Conservation (phyloP, 2,113 vertebrate genomes). For the Coptodon rendalli region DNA sequence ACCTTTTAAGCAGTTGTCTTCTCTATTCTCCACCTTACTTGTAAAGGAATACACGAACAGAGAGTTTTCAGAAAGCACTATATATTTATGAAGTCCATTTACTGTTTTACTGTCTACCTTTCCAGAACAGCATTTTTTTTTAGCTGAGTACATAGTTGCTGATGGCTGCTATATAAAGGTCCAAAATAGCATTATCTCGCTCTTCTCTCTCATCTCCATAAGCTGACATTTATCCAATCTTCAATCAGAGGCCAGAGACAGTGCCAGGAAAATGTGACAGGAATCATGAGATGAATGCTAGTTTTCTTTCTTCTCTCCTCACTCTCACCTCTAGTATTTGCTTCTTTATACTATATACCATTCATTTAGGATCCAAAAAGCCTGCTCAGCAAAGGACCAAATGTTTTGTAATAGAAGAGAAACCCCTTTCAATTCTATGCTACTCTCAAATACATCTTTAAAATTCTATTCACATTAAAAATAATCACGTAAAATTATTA, state of each 20-base stretch:
- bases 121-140: neutral
- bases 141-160: neutral
- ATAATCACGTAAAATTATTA: neutral
- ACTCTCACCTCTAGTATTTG: neutral
- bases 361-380: neutral
- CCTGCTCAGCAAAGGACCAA: neutral
- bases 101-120: neutral
- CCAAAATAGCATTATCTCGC: neutral
- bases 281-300: constrained; percentile 55
- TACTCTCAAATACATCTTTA: neutral
- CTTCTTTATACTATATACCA: neutral
- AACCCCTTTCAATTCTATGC: neutral
- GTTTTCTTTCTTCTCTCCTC: neutral
- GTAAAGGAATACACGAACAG: neutral
- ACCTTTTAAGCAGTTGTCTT: neutral
- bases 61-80: neutral
- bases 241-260: constrained; percentile 34
- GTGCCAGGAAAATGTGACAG: constrained; percentile 49
- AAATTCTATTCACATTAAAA: neutral
- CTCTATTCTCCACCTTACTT: neutral
- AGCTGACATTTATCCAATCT: constrained; percentile 61
- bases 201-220: constrained; percentile 48
- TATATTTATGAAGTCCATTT: neutral
- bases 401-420: neutral
- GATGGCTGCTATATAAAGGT: constrained; percentile 11